Conservation (phyloP, 2,888 invertebrate species). For the Ashinkailepas kermadecensis region DNA sequence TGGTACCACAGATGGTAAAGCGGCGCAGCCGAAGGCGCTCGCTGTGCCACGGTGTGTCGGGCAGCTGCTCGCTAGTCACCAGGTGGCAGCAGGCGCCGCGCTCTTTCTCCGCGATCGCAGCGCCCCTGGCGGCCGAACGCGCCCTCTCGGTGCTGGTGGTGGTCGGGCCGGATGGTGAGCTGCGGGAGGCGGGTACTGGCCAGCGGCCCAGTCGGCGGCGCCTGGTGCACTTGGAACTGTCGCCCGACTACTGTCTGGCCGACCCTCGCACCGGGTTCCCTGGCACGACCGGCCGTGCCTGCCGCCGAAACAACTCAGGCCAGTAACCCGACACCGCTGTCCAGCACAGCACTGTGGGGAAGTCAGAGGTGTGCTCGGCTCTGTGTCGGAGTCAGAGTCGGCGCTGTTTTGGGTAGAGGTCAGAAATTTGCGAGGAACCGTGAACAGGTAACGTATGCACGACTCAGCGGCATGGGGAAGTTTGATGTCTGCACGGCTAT, state of each 20-base stretch:
- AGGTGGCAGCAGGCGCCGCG: slow-evolving; percentile 10
- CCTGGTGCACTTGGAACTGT: neutral
- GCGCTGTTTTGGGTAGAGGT: no score
- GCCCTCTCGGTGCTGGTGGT: slow-evolving; percentile 18
- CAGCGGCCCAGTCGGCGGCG: neutral
- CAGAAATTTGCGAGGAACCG: neutral
- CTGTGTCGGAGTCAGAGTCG: neutral
- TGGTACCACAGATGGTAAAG: slow-evolving; percentile 27
- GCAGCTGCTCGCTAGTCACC: slow-evolving; percentile 24
- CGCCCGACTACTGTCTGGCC: neutral
- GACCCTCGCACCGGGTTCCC: neutral
- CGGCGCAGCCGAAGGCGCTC: slow-evolving; percentile 25
- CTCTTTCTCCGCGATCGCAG: neutral
- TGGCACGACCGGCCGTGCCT: neutral
- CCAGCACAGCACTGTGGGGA: no score
- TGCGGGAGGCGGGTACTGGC: neutral
- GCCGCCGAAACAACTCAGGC: neutral
- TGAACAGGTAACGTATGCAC: neutral
- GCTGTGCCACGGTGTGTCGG: slow-evolving; percentile 17
- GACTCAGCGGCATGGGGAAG: neutral
- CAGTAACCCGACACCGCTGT: neutral
- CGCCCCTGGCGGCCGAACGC: neutral
- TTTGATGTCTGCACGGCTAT: no score
- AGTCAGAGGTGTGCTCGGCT: no score
- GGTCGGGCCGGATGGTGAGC: slow-evolving; percentile 4